Evolutionary conservation across 2,888 invertebrate species (phyloP).

Genomic region (Aphodius granarius): DNA sequence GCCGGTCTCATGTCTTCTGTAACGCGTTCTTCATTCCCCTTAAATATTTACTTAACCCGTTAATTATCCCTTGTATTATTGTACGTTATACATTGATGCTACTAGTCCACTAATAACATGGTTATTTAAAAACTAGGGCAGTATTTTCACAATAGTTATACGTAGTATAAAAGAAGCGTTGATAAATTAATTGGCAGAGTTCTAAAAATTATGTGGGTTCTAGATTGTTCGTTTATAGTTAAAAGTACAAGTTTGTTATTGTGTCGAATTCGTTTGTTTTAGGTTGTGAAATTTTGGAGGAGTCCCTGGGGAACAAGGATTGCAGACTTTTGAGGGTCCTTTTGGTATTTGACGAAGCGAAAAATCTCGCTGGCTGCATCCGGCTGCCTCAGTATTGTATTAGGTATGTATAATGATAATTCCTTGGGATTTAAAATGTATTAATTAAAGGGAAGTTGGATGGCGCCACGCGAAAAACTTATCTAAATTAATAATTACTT

Average conservation of each 20-base stretch:
- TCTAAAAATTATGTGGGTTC: neutral
- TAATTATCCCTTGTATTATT: neutral
- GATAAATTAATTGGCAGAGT: neutral
- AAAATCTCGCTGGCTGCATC: neutral
- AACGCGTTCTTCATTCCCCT: neutral
- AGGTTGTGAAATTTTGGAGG: neutral
- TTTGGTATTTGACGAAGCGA: neutral
- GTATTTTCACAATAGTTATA: neutral
- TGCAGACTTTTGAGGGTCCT: neutral
- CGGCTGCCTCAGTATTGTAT: neutral
- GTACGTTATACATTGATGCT: neutral
- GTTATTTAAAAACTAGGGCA: neutral
- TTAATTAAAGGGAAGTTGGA: neutral
- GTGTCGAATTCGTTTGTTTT: neutral
- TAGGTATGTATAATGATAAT: neutral
- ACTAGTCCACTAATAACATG: neutral
- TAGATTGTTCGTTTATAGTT: neutral
- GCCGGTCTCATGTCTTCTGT: neutral
- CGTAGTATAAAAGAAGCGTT: neutral
- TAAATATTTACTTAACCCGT: neutral
- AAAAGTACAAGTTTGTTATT: neutral
- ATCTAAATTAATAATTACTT: neutral
- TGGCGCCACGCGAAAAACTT: neutral
- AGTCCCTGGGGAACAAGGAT: neutral
- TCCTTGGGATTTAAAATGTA: neutral